Percentiles rank a stretch among this genome's conserved stretches.
These are phyloP conservation scores for Vireo griseus DNA, from an alignment of 2,797 vertebrate species.

Conservation along the genomic window DNA sequence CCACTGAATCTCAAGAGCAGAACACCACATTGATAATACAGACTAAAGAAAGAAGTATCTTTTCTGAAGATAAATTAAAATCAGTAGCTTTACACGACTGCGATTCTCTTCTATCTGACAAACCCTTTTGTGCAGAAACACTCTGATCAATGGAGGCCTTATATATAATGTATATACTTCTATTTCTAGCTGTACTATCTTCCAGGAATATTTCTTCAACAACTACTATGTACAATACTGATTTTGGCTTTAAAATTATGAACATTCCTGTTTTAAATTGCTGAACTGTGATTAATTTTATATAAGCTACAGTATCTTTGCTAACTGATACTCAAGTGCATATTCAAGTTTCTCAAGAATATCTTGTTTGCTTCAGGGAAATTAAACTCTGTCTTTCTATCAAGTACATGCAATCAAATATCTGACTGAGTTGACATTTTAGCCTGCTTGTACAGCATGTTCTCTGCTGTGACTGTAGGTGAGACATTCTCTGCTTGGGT, in stretches of 20 bases:
- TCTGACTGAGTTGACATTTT: slow-evolving; percentile 23
- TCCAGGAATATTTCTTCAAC: slow-evolving; percentile 12
- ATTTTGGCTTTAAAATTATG: slow-evolving; percentile 29
- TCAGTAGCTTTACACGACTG: not conserved
- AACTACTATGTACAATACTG: not conserved
- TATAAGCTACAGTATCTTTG: slow-evolving; percentile 38
- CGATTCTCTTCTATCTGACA: slow-evolving; percentile 21
- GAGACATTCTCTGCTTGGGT: not conserved
- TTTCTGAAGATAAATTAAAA: not conserved
- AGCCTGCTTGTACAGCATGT: not conserved
- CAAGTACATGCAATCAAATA: slow-evolving; percentile 16
- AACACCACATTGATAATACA: not conserved
- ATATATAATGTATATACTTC: slow-evolving; percentile 60
- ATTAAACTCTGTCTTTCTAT: slow-evolving; percentile 43
- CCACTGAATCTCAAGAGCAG: not conserved
- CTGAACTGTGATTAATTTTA: slow-evolving; percentile 32
- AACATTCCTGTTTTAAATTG: slow-evolving; percentile 43
- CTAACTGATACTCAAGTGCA: slow-evolving; percentile 4
- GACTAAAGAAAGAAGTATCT: not conserved
- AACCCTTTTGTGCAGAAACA: slow-evolving; percentile 49
- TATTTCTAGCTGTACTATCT: slow-evolving; percentile 57
- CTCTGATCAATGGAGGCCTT: slow-evolving; percentile 25
- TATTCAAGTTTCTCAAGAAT: slow-evolving; percentile 32
- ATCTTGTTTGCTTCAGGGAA: slow-evolving; percentile 44
- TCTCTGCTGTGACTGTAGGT: not conserved